These are phyloP conservation scores for Phlogophora meticulosa DNA, from an alignment of 2,888 invertebrate species.

Conservation along the genomic window DNA sequence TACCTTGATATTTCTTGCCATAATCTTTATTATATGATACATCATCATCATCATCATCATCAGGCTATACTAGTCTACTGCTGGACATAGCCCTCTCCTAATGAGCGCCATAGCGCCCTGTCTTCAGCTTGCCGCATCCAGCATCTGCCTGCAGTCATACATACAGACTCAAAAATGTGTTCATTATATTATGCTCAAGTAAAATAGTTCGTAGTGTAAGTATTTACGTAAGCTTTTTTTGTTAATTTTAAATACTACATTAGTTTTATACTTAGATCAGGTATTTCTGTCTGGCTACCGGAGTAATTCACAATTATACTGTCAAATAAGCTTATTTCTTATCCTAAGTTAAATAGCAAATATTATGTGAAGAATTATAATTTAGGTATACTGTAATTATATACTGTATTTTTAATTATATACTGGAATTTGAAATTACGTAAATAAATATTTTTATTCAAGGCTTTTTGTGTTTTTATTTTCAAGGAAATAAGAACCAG, in stretches of 20 bases:
- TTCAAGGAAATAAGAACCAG: background rate
- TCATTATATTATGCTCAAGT: background rate
- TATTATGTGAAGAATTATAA: background rate
- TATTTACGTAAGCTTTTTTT: slow-evolving; percentile 1
- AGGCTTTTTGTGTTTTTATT: background rate
- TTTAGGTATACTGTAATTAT: too few relatives aligned
- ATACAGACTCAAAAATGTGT: slow-evolving; percentile 11
- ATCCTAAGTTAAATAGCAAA: background rate
- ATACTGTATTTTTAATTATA: too few relatives aligned
- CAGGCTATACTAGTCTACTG: too few relatives aligned
- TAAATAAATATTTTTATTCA: slow-evolving; percentile 2
- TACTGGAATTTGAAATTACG: background rate
- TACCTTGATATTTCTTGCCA: too few relatives aligned
- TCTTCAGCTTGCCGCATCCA: too few relatives aligned
- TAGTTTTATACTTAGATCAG: background rate
- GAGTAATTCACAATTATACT: too few relatives aligned
- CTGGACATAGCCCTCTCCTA: too few relatives aligned
- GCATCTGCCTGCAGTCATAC: too few relatives aligned
- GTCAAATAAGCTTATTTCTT: background rate
- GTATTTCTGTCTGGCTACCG: too few relatives aligned
- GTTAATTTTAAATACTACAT: background rate
- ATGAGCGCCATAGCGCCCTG: too few relatives aligned
- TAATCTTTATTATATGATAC: too few relatives aligned
- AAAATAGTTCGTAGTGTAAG: background rate
- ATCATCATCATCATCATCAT: too few relatives aligned